These are phyloP conservation scores for Pristionchus entomophagus DNA, from an alignment of 2,888 invertebrate species.

Conservation along the genomic window DNA sequence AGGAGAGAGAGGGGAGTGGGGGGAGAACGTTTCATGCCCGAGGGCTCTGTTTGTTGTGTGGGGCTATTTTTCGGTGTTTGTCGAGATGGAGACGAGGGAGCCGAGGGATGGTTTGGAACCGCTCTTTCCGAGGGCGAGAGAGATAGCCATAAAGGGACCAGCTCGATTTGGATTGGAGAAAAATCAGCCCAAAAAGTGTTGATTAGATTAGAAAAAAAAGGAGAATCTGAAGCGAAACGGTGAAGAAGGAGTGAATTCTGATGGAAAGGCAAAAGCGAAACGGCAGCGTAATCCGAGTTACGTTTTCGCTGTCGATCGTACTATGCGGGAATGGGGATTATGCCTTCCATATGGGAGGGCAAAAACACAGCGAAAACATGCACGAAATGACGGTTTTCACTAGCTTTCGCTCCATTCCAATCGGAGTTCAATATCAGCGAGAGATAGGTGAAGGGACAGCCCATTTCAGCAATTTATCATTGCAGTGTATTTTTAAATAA, in stretches of 20 bases:
- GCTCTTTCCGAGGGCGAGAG: background rate
- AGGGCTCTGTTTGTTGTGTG: constrained; percentile 15
- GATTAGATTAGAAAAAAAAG: too few relatives aligned
- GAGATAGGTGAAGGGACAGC: background rate
- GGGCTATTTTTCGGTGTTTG: constrained; percentile 10
- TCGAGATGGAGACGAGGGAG: background rate
- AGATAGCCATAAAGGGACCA: background rate
- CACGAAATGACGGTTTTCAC: background rate
- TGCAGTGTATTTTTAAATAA: too few relatives aligned
- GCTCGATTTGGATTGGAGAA: too few relatives aligned
- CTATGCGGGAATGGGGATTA: background rate
- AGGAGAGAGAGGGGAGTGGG: background rate
- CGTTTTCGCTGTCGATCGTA: background rate
- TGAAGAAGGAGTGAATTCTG: too few relatives aligned
- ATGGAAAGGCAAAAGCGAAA: constrained; percentile 25
- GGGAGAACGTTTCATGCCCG: constrained; percentile 6
- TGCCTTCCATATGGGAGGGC: background rate
- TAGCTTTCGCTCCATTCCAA: background rate
- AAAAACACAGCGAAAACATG: constrained; percentile 12
- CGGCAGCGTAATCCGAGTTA: background rate
- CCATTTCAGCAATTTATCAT: too few relatives aligned
- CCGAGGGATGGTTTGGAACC: constrained; percentile 21
- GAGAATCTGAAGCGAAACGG: background rate
- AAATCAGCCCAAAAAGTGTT: too few relatives aligned
- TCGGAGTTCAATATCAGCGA: background rate